phyloP scores from a whole-genome alignment of 2,888 invertebrate genomes.

The Thecophora atra region DNA sequence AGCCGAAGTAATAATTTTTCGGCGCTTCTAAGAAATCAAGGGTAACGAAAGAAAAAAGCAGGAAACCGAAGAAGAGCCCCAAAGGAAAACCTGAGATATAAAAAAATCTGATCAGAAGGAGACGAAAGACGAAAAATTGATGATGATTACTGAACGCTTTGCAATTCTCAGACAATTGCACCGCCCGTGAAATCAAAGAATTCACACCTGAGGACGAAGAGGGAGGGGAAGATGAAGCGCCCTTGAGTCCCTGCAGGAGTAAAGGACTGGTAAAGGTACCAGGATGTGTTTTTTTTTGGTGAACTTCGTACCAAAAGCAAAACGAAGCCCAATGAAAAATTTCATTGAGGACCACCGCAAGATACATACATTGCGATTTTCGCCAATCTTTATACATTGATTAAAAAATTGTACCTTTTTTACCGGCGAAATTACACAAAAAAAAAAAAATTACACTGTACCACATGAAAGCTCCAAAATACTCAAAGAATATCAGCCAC shows the following conservation, averaged over 20 bases:
- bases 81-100: neutral
- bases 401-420: conserved; percentile 18
- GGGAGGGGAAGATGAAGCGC: neutral
- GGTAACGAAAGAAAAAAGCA: too few species aligned
- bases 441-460: conserved; percentile 7
- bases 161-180: neutral
- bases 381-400: too few species aligned
- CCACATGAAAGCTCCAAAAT: neutral
- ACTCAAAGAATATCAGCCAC: neutral
- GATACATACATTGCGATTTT: neutral
- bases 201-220: neutral
- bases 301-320: neutral
- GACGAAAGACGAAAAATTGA: neutral
- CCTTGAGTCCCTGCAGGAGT: neutral
- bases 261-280: too few species aligned
- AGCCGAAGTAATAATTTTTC: conserved; percentile 34
- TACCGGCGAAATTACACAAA: conserved; percentile 17
- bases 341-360: conserved; percentile 4
- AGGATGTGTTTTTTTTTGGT: neutral
- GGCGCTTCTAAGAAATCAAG: conserved; percentile 39
- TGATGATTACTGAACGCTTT: neutral
- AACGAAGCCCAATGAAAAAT: neutral
- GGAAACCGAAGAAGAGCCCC: conserved; percentile 11
- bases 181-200: conserved; percentile 48
- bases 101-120: neutral